Base-by-base conservation (phyloP, 2,888 invertebrate species). In the Torymus auratus region DNA sequence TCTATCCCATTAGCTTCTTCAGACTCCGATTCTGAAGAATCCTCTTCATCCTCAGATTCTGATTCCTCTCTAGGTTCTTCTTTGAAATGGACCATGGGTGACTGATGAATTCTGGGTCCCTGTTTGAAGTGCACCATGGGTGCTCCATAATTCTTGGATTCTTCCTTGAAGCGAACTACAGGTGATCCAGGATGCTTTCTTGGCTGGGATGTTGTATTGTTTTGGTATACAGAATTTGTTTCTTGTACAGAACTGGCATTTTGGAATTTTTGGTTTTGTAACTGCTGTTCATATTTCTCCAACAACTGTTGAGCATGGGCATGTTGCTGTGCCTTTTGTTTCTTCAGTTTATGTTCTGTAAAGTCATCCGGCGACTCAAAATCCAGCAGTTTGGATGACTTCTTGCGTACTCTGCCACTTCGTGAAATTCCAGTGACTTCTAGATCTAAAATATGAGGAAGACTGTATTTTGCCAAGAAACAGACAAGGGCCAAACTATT, bases 341-440 rank as follows among this genome's bases (percentile, higher is more conserved):
- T 91, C 83, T 92, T 92, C 84, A 92, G 94, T 78, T 93, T 92
- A 28, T 93, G 92, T 84, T 95, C 96, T 7, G 88, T 84, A 71
- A 96, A 94, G 87, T 97, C 97, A 89, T 98, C 98, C 0, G 96
- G 96, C 0, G 96, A 96, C 89, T 97, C 96, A 91, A 98, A 98
- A 91, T 98, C 98, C 91, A 97, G 94, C 62, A 99, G 92, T 90
- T 98, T 98, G 0, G 98, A 97, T 17, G 98, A 98, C 91, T 98
- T 98, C 92, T 98, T 98, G 76, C 98, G 92, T 0, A 98, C 97
- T 78, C 97, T 93, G 23, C 97, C 97, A 86, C 97, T 97, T 79
- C 97, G 93, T 2, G 97, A 97, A 60, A 97, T 94, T 11, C 97
- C 97, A 75, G 96, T 96, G 77, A 96, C 96, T 91, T 96, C 96